Conservation (phyloP, 1,140 invertebrate genomes). For the Homalodisca vitripennis region DNA sequence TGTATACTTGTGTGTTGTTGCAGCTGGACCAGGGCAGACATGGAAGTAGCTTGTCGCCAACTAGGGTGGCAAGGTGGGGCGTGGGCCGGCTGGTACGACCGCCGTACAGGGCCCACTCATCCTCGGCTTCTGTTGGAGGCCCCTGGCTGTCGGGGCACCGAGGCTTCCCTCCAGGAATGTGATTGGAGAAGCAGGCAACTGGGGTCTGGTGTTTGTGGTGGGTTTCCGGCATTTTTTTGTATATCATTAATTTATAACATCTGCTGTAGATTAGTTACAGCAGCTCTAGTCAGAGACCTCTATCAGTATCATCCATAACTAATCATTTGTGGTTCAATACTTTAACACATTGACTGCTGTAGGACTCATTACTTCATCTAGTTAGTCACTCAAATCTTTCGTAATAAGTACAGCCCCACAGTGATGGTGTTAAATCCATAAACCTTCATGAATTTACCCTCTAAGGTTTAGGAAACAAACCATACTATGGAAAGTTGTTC, state of each 20-base stretch:
- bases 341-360: too few relatives aligned
- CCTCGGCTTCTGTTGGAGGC: conserved; percentile 83
- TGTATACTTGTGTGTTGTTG: too few relatives aligned
- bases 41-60: conserved; percentile 87
- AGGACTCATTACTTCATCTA: too few relatives aligned
- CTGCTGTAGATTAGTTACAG: conserved; percentile 81
- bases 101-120: conserved; percentile 63
- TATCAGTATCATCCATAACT: too few relatives aligned
- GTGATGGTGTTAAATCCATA: too few relatives aligned
- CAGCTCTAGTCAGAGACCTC: conserved; percentile 86
- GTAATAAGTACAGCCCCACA: too few relatives aligned
- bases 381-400: too few relatives aligned
- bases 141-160: conserved; percentile 79
- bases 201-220: conserved; percentile 89
- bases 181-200: conserved; percentile 75
- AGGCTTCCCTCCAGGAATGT: conserved; percentile 75
- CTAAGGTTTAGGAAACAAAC: too few relatives aligned
- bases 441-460: too few relatives aligned
- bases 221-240: conserved; percentile 68
- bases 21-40: conserved; percentile 89
- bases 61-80: conserved; percentile 86
- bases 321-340: too few relatives aligned
- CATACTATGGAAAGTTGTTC: too few relatives aligned
- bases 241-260: conserved; percentile 80
- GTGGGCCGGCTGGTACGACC: conserved; percentile 86